Base-by-base conservation (phyloP, 2,888 invertebrate genomes). In the Heliconius sara region DNA sequence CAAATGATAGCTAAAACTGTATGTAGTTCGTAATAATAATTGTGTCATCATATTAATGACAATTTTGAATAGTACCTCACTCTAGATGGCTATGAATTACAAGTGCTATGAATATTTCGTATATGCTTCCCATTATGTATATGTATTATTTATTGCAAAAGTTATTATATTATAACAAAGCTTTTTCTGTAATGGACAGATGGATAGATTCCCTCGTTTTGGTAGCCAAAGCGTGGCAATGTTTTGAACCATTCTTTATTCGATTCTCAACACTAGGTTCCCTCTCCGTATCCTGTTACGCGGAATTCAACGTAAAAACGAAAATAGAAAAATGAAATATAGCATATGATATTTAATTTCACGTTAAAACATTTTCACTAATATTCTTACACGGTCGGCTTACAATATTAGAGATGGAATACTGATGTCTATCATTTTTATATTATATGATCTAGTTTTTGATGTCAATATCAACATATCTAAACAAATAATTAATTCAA, bases 61-160 rank as follows among this genome's bases (percentile, higher is more conserved):
- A 75, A 47, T 43, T 75, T 27, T 27, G 75, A 65, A 63, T 47
- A 63, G 25, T 65, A 47, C 65, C 63, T 39, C 43, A 47, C 74
- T 63, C 27, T 63, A 63, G 34, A 22, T 0, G 30, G 4, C 27
- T 25, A 52, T 78, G 39, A 78, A 39, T 74, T 73, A 57, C 25
- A 73, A 16, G 47, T 10, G 39, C 22, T 72, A 78, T 73, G 72
- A 78, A 78, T 78, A 65, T 77, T 63, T 65, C 65, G 25, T 22
- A 34, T 65, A 47, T 66, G 30, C 72, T 70, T 60, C 60, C 4
- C n/a, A 60, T 73, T n/a, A 60, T 22, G 25, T 39, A n/a, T 22
- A 9, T 25, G 13, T 73, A 60, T 25, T 73, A 34, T 60, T 34
- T 60, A 22, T 39, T 16, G 39, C n/a, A 22, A 73, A 47, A 30